phyloP scores from a whole-genome alignment of 2,113 vertebrate species.

The mouse (Mus musculus) region DNA sequence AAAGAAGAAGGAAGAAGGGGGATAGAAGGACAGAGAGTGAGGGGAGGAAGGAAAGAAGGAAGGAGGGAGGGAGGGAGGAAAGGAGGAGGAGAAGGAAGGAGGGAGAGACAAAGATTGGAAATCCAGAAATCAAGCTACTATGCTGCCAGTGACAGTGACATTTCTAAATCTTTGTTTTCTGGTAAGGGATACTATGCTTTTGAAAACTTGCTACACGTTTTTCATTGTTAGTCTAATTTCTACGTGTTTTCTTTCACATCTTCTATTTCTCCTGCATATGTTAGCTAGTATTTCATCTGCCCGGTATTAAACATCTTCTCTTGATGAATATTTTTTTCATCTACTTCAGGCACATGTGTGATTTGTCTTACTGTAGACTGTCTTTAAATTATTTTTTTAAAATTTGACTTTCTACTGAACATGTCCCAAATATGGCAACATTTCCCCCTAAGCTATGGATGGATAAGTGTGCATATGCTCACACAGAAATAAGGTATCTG shows the following conservation, averaged over 20 bases:
- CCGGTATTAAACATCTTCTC: slow-evolving; percentile 36
- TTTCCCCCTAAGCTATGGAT: not conserved
- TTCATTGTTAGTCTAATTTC: slow-evolving; percentile 37
- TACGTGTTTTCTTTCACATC: not conserved
- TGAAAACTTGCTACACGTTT: not conserved
- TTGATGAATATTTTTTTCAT: not conserved
- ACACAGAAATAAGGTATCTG: not conserved
- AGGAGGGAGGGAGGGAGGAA: too few species aligned
- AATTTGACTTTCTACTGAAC: not conserved
- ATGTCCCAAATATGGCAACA: not conserved
- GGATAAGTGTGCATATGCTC: not conserved
- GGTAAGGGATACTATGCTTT: not conserved
- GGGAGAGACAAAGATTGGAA: not conserved
- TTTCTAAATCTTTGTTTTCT: slow-evolving; percentile 42
- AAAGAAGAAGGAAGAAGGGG: too few species aligned
- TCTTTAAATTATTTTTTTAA: not conserved
- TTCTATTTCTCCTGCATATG: not conserved
- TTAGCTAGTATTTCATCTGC: not conserved
- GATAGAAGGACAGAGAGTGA: too few species aligned
- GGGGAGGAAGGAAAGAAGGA: too few species aligned
- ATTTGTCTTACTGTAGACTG: not conserved
- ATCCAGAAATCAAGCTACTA: slow-evolving; percentile 5
- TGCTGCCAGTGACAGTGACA: not conserved
- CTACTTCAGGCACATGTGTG: not conserved
- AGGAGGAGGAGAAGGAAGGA: too few species aligned